These are phyloP conservation scores for Epizoanthus fatuus DNA, from an alignment of 92 coral and sea anemone genomes.

Conservation along the genomic window DNA sequence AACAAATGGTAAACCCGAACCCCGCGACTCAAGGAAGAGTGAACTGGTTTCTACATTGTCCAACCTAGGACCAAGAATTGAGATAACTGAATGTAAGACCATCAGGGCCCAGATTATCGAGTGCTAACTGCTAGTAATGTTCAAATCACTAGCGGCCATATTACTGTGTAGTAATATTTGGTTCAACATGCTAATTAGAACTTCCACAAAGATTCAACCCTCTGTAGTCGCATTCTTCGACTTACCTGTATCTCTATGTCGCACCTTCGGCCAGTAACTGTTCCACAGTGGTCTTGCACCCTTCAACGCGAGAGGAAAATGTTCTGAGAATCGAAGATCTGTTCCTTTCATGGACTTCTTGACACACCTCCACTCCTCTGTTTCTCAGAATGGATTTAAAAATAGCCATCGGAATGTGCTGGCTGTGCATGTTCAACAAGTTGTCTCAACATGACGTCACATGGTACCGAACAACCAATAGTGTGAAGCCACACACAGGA, in stretches of 20 bases:
- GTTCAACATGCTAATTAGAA: not conserved
- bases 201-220: not conserved
- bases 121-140: not conserved
- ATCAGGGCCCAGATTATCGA: not conserved
- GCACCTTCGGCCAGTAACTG: not conserved
- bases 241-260: not conserved
- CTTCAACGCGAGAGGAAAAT: not conserved
- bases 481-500: not conserved
- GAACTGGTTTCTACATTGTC: not conserved
- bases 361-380: conserved; percentile 22
- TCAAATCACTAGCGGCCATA: not conserved
- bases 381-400: conserved; percentile 19
- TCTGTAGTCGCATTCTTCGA: too few relatives aligned
- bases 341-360: not conserved
- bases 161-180: not conserved
- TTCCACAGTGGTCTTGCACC: not conserved
- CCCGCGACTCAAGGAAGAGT: not conserved
- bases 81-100: not conserved
- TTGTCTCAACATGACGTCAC: conserved; percentile 8
- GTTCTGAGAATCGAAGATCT: not conserved
- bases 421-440: conserved; percentile 14
- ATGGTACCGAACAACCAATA: conserved; percentile 5
- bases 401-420: conserved; percentile 25
- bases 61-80: not conserved
- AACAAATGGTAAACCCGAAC: not conserved